These are phyloP conservation scores for Vanessa atalanta DNA, from an alignment of 1,140 invertebrate genomes.

Conservation along the genomic window DNA sequence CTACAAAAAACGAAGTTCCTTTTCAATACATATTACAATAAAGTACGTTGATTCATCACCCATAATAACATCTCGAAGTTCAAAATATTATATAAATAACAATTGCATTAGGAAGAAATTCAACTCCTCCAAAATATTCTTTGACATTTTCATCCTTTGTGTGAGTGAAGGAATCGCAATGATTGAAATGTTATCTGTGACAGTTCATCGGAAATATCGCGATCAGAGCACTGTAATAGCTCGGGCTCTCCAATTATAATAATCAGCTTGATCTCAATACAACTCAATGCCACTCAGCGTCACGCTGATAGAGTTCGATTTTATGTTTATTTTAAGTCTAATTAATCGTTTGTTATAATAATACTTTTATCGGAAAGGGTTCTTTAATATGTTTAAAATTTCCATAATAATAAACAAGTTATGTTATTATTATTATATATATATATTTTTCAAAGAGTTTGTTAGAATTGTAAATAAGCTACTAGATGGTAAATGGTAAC, in stretches of 20 bases:
- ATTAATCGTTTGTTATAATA: neutral
- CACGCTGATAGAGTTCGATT: neutral
- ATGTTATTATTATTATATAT: no score
- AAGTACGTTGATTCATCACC: no score
- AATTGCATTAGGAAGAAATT: no score
- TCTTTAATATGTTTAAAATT: neutral
- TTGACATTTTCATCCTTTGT: neutral
- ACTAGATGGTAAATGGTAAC: no score
- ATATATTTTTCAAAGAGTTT: no score
- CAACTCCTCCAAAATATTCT: neutral
- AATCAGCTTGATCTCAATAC: constrained; percentile 20
- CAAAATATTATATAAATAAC: no score
- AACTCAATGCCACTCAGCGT: constrained; percentile 2
- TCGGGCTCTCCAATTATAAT: constrained; percentile 14
- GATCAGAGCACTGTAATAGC: neutral
- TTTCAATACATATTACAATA: no score
- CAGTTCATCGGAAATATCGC: neutral
- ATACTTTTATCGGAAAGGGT: neutral
- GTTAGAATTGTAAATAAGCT: no score
- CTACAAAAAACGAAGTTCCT: no score
- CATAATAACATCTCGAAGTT: no score
- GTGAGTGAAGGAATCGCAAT: neutral
- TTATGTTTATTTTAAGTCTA: neutral
- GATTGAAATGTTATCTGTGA: neutral
- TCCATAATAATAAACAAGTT: neutral